phyloP scores from a whole-genome alignment of 2,888 invertebrate species.

The Sericinus montela region DNA sequence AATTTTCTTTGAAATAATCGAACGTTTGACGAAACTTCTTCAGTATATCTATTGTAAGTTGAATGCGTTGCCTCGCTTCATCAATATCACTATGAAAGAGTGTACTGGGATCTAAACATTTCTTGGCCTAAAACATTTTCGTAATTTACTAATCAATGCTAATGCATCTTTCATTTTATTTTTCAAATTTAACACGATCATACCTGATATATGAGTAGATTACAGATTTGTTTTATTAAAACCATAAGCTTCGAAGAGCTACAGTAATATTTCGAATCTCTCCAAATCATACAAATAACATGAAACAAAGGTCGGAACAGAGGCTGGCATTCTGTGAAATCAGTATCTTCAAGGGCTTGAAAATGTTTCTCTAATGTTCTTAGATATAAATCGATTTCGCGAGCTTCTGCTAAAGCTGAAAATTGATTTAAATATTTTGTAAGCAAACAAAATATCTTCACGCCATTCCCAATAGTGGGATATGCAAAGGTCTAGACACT shows the following conservation, averaged over 20 bases:
- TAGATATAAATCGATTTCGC: conserved; percentile 92
- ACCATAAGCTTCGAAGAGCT: conserved; percentile 93
- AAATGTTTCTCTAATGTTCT: conserved; percentile 90
- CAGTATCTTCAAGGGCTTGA: conserved; percentile 88
- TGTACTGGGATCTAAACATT: conserved; percentile 93
- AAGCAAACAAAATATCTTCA: no score
- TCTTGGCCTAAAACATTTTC: conserved; percentile 83
- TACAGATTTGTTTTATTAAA: conserved; percentile 92
- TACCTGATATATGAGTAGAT: conserved; percentile 93
- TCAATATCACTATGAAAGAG: conserved; percentile 97
- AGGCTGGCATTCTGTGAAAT: conserved; percentile 90
- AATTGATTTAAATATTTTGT: no score
- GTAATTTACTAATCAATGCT: neutral
- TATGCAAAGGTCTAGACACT: no score
- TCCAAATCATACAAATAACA: conserved; percentile 93
- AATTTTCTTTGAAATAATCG: conserved; percentile 84
- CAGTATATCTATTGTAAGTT: conserved; percentile 81
- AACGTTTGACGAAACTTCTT: conserved; percentile 83
- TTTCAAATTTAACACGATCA: no score
- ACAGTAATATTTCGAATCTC: conserved; percentile 93
- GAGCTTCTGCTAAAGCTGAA: conserved; percentile 91
- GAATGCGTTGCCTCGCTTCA: conserved; percentile 92
- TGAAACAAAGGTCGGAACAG: conserved; percentile 90
- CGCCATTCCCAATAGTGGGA: no score
- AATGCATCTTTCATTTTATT: neutral